Evolutionary conservation across 2,888 invertebrate species (phyloP), one percentile per base, ranked within the genome.

Genomic region (Temnothorax unifasciatus): DNA sequence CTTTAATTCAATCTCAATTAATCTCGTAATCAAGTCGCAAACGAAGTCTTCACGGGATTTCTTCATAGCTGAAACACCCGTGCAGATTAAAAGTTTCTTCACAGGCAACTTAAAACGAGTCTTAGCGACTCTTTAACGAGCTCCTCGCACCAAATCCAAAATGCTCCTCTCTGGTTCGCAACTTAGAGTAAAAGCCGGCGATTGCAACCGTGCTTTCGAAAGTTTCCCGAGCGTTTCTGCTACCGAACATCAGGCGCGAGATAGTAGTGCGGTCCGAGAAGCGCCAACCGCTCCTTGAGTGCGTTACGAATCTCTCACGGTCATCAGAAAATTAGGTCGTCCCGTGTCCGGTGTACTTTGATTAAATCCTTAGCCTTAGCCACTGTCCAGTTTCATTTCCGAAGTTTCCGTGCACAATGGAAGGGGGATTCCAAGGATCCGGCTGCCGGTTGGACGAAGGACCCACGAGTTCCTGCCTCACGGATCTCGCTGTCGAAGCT

Each of bases 311-410:
- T 89, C 88, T 89, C 88, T 87, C 81, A 85, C 85, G 86, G 81
- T 84, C 77, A 82, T 76, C 76, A 83, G 89, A 87, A 89, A 90
- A 90, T 90, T 90, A 88, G 89, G 88, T 90, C 89, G 89, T 83
- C 88, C 88, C 85, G 85, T 89, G 90, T 73, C 59, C 79, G 59
- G 73, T 81, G 89, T 89, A 86, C 89, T 90, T 87, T 86, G 89
- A 90, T 90, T 90, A 90, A 90, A 90, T 88, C 89, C 87, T 86
- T 87, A 83, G 76, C 85, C 68, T 86, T 85, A 87, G 87, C 87
- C 86, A 85, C 90, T 90, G 90, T 90, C 90, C 90, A 89, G 88
- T 86, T 90, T 90, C 89, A 90, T 90, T 89, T 84, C 83, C 87
- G 85, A 90, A 90, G 88, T 90, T 89, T 87, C 90, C 63, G 71